These are phyloP conservation scores for Engystomops pustulosus DNA, from an alignment of 2,113 vertebrate genomes.

Conservation along the genomic window DNA sequence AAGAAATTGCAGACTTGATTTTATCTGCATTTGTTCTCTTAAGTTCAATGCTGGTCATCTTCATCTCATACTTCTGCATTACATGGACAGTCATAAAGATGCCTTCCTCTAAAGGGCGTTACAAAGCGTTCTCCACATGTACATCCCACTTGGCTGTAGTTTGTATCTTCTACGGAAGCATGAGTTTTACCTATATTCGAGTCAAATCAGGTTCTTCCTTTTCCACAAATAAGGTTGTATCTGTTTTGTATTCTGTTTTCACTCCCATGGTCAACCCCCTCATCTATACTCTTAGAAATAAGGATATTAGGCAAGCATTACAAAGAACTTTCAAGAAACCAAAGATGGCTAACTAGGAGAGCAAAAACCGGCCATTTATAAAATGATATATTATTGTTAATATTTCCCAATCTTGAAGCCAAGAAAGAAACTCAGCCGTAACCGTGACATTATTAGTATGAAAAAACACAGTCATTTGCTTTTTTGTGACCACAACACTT, in stretches of 20 bases:
- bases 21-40: constrained; percentile 16
- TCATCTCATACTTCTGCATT: constrained; percentile 32
- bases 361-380: background rate
- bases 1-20: constrained; percentile 25
- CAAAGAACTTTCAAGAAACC: background rate
- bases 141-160: constrained; percentile 42
- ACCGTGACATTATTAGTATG: no score
- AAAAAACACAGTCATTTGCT: no score
- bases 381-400: no score
- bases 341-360: background rate
- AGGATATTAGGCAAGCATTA: constrained; percentile 18
- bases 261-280: constrained; percentile 31
- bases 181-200: constrained; percentile 32
- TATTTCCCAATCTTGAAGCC: no score
- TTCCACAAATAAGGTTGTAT: constrained; percentile 2
- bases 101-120: constrained; percentile 2
- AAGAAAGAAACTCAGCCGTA: no score
- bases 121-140: constrained; percentile 43
- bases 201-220: background rate
- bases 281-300: constrained; percentile 45
- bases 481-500: no score
- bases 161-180: constrained; percentile 40
- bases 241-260: constrained; percentile 31
- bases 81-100: constrained; percentile 23
- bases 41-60: constrained; percentile 25